Conservation (phyloP, 2,113 vertebrate species). For the Oxygymnocypris stewartii region DNA sequence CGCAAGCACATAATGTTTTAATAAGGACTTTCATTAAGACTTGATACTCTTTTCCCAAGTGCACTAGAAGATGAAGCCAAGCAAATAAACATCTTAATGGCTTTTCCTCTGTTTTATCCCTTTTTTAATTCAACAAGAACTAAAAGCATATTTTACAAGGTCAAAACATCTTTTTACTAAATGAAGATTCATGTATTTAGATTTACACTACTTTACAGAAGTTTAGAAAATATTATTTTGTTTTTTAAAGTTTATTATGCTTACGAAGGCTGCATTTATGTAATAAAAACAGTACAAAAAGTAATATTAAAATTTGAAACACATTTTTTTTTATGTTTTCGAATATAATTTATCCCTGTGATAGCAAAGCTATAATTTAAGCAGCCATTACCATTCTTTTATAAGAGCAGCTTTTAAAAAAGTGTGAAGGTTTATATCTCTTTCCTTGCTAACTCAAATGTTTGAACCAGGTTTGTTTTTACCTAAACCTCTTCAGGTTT, state of each 20-base stretch:
- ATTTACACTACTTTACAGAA: too few relatives aligned
- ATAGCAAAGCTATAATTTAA: neutral
- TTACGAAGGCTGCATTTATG: neutral
- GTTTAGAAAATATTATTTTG: neutral
- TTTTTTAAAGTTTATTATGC: neutral
- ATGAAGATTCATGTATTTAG: too few relatives aligned
- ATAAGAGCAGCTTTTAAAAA: too few relatives aligned
- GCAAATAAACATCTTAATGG: neutral
- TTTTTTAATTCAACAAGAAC: too few relatives aligned
- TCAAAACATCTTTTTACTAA: neutral
- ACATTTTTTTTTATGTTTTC: neutral
- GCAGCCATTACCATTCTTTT: neutral
- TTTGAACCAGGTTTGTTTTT: neutral
- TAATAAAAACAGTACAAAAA: neutral
- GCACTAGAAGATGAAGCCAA: neutral
- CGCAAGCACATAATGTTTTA: neutral
- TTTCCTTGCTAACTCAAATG: too few relatives aligned
- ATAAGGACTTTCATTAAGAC: neutral
- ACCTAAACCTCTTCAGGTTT: neutral
- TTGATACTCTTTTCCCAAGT: neutral
- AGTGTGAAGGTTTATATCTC: too few relatives aligned
- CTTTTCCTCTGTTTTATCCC: neutral
- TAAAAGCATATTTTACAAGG: too few relatives aligned
- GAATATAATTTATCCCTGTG: neutral
- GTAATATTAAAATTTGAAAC: neutral